Evolutionary conservation across 2,797 vertebrate genomes (phyloP).

Genomic region (Neoniphon sammara): DNA sequence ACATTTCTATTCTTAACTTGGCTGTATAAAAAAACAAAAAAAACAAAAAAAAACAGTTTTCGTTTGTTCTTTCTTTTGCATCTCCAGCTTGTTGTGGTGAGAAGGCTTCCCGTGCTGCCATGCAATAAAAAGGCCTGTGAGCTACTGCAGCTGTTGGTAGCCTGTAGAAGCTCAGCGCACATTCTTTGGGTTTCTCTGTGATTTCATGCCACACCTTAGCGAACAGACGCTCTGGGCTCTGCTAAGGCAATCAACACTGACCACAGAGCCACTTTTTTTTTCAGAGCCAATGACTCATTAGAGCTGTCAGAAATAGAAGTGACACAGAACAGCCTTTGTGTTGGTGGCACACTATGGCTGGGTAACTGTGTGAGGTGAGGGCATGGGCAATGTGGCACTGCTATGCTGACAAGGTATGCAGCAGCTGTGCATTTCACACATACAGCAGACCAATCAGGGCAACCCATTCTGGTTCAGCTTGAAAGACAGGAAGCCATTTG

Average conservation of each 20-base stretch:
- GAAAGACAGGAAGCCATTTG: constrained; percentile 56
- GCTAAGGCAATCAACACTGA: constrained; percentile 76
- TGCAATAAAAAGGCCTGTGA: constrained; percentile 68
- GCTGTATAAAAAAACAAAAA: constrained; percentile 20
- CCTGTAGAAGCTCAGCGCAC: constrained; percentile 70
- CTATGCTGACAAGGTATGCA: constrained; percentile 15
- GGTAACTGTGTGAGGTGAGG: constrained; percentile 38
- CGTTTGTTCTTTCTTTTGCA: constrained; percentile 44
- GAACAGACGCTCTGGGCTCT: constrained; percentile 79
- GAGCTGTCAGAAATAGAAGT: constrained; percentile 81
- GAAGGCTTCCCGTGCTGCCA: constrained; percentile 63
- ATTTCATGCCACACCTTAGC: constrained; percentile 77
- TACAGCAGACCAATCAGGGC: constrained; percentile 27
- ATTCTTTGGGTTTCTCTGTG: constrained; percentile 68
- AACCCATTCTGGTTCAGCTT: constrained; percentile 27
- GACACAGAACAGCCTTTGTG: constrained; percentile 80
- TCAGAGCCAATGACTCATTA: constrained; percentile 77
- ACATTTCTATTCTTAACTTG: constrained; percentile 41
- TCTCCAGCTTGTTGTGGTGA: constrained; percentile 61
- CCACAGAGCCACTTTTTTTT: constrained; percentile 65
- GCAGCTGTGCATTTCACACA: constrained; percentile 39
- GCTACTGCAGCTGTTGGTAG: constrained; percentile 71
- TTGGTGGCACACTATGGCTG: constrained; percentile 65
- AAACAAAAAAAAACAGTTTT: constrained; percentile 28
- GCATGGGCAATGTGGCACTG: constrained; percentile 45